These are phyloP conservation scores for Bellardia pandia DNA, from an alignment of 2,888 invertebrate species.

Conservation along the genomic window DNA sequence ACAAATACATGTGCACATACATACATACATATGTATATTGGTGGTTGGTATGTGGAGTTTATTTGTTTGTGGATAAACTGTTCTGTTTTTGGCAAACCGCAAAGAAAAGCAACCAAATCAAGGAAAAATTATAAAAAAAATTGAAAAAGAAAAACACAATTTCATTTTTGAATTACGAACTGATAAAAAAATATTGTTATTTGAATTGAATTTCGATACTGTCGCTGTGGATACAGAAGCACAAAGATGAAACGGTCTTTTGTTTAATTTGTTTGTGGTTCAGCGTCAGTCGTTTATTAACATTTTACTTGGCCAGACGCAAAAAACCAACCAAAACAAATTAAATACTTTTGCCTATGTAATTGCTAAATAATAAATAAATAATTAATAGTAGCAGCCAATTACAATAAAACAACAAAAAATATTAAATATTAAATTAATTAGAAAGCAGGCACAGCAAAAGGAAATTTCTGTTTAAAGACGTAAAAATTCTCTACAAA, in stretches of 20 bases:
- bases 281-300: constrained; percentile 61
- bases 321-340: constrained; percentile 33
- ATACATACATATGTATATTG: neutral
- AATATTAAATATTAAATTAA: neutral
- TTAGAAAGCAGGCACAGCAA: neutral
- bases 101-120: constrained; percentile 10
- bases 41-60: constrained; percentile 12
- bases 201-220: constrained; percentile 54
- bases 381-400: neutral
- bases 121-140: neutral
- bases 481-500: neutral
- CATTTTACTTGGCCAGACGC: constrained; percentile 64
- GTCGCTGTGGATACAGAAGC: constrained; percentile 35
- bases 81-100: constrained; percentile 29
- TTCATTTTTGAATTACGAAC: constrained; percentile 55
- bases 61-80: constrained; percentile 16
- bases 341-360: neutral
- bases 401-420: neutral
- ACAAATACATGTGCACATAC: too few relatives aligned
- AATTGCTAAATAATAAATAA: constrained; percentile 22
- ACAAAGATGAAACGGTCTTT: constrained; percentile 47
- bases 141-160: constrained; percentile 30
- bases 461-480: neutral
- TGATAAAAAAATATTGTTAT: constrained; percentile 61
- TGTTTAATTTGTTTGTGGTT: constrained; percentile 31